phyloP scores from a whole-genome alignment of 2,888 invertebrate species.

The Hylaea fasciaria region DNA sequence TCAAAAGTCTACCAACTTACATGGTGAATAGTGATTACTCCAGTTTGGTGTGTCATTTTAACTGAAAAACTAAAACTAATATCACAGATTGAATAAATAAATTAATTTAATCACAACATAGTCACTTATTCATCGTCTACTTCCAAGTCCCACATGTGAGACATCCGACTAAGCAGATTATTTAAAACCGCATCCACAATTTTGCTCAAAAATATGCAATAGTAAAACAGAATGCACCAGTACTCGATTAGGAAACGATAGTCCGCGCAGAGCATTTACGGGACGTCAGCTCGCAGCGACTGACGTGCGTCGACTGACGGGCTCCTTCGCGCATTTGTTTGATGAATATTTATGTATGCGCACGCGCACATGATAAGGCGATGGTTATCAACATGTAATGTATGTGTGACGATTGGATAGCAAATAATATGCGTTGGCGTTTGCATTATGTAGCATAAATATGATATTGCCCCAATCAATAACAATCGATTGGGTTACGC shows the following conservation, averaged over 20 bases:
- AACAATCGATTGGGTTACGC: not conserved
- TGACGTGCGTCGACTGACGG: constrained; percentile 56
- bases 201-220: constrained; percentile 70
- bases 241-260: constrained; percentile 66
- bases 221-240: constrained; percentile 68
- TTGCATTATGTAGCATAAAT: not conserved
- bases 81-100: constrained; percentile 81
- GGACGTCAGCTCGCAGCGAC: constrained; percentile 57
- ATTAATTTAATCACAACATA: constrained; percentile 35
- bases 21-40: constrained; percentile 74
- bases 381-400: constrained; percentile 15
- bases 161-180: constrained; percentile 49
- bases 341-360: constrained; percentile 47
- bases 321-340: constrained; percentile 47
- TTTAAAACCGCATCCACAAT: constrained; percentile 64
- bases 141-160: constrained; percentile 60
- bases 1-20: constrained; percentile 54
- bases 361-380: constrained; percentile 50
- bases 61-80: constrained; percentile 52
- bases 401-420: constrained; percentile 1
- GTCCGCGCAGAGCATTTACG: constrained; percentile 55
- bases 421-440: not conserved
- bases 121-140: constrained; percentile 62
- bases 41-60: constrained; percentile 65
- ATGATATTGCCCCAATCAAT: not conserved